Evolutionary conservation across 2,797 vertebrate species (phyloP), one percentile per base, ranked within the genome.

Genomic region (Sebastes glaucus): DNA sequence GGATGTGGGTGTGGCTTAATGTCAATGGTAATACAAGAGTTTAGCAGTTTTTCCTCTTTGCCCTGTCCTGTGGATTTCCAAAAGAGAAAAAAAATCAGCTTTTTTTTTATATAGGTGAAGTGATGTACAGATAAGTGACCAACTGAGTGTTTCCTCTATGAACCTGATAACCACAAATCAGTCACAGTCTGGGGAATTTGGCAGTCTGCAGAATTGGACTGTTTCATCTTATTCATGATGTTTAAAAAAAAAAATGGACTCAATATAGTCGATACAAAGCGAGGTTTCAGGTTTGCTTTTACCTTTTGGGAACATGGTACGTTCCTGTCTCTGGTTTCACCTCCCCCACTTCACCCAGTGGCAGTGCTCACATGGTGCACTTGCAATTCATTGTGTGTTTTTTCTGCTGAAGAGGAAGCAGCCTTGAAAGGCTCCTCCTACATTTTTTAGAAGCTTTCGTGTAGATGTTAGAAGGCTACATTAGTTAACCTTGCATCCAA

Each of bases 1-100:
- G 75, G 61, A 88, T 87, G 89, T 94, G 87, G 93, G 93, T 92
- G 93, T 90, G 93, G 93, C 87, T 71, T 94, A 94, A 92, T 77
- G 70, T 87, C 61, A 80, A 66, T 72, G 38, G 60, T 38, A 87
- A 74, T 78, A 60, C 25, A 71, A 66, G 62, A 71, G 49, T 80
- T 78, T 20, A 63, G 42, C 65, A 68, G 71, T 77, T 88, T 83
- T 79, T 72, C n/a, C 7, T 49, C 5, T 49, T 60, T 72, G 57
- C 6, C 25, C 32, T 65, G 16, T 55, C 6, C 59, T 65, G 33
- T 70, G 53, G 25, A 33, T 65, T 76, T 76, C 5, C 28, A n/a
- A 64, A 64, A 71, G 20, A 62, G 13, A 49, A 59, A 13, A 4
- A 63, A 38, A 33, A 3, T 68, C 20, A 27, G 0, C n/a, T 38